These are phyloP conservation scores for Diorhabda sublineata DNA, from an alignment of 1,140 invertebrate species.

Conservation along the genomic window DNA sequence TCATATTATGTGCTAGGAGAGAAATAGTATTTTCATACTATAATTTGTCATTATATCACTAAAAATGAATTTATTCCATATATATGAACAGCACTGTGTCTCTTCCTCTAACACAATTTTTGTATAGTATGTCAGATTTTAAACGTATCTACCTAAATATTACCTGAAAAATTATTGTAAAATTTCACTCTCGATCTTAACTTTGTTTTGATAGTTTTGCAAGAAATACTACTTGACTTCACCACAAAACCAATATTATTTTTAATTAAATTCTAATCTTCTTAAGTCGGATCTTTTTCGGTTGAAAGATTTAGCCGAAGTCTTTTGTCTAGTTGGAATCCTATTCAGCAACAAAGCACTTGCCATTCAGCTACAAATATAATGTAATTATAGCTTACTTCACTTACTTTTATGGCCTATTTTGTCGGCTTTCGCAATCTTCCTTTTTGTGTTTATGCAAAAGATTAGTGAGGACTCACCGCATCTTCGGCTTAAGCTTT, in stretches of 20 bases:
- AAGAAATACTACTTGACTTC: neutral
- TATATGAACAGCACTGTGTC: no score
- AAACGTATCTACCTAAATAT: no score
- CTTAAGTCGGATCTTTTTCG: neutral
- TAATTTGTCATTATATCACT: no score
- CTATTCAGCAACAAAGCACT: neutral
- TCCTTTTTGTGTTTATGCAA: neutral
- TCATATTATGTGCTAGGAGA: no score
- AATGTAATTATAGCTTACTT: neutral
- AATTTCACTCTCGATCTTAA: neutral
- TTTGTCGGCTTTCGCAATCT: neutral
- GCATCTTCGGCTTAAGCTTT: conserved; percentile 1
- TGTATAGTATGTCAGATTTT: no score
- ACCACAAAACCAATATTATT: conserved; percentile 2
- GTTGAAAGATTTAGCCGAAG: neutral
- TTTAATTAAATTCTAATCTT: conserved; percentile 1
- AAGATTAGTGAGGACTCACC: neutral
- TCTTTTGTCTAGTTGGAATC: neutral
- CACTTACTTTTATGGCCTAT: neutral
- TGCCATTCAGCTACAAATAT: neutral
- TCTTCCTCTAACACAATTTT: no score
- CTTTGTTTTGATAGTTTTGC: conserved; percentile 2
- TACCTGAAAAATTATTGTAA: neutral
- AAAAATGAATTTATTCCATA: no score
- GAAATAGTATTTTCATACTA: no score